These are phyloP conservation scores for Lophius americanus DNA, from an alignment of 2,797 vertebrate genomes.

Conservation along the genomic window DNA sequence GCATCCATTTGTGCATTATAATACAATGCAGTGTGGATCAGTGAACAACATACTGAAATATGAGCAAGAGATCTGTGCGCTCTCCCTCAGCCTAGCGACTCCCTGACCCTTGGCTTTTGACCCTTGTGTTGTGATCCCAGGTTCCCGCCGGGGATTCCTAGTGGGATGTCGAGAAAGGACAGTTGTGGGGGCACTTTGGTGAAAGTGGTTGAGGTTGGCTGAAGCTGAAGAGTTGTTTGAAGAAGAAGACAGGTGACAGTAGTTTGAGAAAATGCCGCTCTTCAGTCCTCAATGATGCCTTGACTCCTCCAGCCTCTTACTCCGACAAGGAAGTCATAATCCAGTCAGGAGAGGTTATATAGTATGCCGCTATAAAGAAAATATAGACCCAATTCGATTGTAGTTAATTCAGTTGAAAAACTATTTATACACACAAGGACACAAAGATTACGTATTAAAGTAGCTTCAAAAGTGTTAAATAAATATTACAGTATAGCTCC, in stretches of 20 bases:
- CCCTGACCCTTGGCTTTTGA: conserved; percentile 80
- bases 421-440: neutral
- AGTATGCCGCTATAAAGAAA: conserved; percentile 70
- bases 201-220: conserved; percentile 28
- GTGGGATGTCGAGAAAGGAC: conserved; percentile 13
- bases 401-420: conserved; percentile 2
- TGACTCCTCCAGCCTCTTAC: conserved; percentile 75
- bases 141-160: conserved; percentile 60
- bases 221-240: conserved; percentile 71
- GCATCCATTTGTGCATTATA: conserved; percentile 99
- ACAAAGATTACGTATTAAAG: neutral
- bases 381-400: conserved; percentile 11
- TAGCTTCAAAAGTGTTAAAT: neutral
- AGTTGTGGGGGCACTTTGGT: conserved; percentile 17
- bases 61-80: conserved; percentile 82
- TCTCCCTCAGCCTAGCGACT: conserved; percentile 70
- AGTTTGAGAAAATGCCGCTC: conserved; percentile 63
- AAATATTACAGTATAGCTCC: neutral
- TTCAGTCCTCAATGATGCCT: conserved; percentile 74
- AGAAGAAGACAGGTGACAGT: conserved; percentile 53
- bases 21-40: conserved; percentile 91
- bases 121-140: conserved; percentile 71
- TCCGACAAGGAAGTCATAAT: conserved; percentile 74
- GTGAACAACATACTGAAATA: conserved; percentile 96
- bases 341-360: conserved; percentile 73